Base-by-base conservation (phyloP, 2,888 invertebrate genomes). In the Drosophila limbata region DNA sequence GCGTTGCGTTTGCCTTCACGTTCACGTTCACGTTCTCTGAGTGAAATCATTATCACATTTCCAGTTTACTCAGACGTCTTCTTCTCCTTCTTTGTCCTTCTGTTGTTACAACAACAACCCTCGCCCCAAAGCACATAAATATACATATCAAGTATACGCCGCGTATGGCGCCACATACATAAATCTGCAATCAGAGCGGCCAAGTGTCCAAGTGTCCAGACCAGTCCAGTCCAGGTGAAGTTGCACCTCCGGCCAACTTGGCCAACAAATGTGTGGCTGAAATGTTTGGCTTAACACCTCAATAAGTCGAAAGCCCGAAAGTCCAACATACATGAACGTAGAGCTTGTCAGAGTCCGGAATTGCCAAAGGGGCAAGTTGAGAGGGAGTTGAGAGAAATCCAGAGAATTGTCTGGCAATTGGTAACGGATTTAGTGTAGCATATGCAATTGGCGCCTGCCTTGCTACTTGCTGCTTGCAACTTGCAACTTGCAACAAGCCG, bases 241-340 rank as follows among this genome's bases (percentile, higher is more conserved):
- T 13, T 44, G 56, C 45, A 50, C 8, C 50, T 35, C 35, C 4
- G 31, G 17, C 48, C 42, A 35, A 35, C 35, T 15, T 37, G 63
- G 31, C 13, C 57, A 62, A 25, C 63, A 48, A 56, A 64, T 55
- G 48, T 65, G 57, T 65, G 59, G 42, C 65, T 69, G 57, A 69
- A 69, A 74, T 75, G 79, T 70, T 76, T 70, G 56, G 69, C 68
- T 71, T 69, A 79, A 80, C 83, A 83, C 80, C 80, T 79, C 83
- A 82, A 82, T 79, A 76, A 70, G 83, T 69, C 53, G 67, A 59
- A 68, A 51, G 81, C 55, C 61, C 60, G 21, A 33, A 53, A 35
- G 35, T 13, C 35, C 35, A 13, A 35, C 35, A 5, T 39, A 45
- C 45, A 53, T 56, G 55, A 50, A 50, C 53, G 28, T 50, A 33